phyloP scores from a whole-genome alignment of 2,797 vertebrate species.

The Hapalemur alaotrensis region DNA sequence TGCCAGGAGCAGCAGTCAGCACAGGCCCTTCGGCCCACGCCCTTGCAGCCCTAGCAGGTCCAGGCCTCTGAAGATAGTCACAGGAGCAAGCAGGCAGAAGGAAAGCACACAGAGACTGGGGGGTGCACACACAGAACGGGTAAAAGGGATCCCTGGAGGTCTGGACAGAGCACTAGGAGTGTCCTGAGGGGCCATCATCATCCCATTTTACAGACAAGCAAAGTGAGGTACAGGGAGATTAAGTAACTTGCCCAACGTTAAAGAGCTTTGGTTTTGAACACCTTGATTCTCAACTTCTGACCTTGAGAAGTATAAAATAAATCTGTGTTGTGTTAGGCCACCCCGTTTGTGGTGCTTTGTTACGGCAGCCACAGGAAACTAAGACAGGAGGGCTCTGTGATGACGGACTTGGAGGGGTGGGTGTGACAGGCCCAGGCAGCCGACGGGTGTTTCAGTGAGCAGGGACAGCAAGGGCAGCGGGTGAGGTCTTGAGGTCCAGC shows the following conservation, averaged over 20 bases:
- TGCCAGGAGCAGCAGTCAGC: no score
- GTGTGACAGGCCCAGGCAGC: background rate
- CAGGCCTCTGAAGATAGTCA: background rate
- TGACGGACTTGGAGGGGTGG: background rate
- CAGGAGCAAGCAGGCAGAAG: background rate
- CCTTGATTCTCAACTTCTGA: background rate
- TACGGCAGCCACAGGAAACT: background rate
- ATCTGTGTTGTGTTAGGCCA: background rate
- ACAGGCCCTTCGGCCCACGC: fast-evolving
- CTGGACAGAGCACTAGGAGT: background rate
- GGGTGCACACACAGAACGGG: fast-evolving
- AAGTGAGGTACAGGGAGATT: background rate
- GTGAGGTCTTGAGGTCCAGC: background rate
- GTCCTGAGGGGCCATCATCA: no score
- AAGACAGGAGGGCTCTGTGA: background rate
- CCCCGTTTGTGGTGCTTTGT: background rate
- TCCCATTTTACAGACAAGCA: background rate
- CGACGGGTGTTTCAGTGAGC: background rate
- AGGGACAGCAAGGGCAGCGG: background rate
- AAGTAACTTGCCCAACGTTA: no score
- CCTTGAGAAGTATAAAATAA: background rate
- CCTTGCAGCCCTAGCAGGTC: background rate
- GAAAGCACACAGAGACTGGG: background rate
- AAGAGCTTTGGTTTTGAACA: background rate
- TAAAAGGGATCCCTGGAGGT: background rate